Conservation (phyloP, 1,140 invertebrate genomes). For the Lithobius niger region DNA sequence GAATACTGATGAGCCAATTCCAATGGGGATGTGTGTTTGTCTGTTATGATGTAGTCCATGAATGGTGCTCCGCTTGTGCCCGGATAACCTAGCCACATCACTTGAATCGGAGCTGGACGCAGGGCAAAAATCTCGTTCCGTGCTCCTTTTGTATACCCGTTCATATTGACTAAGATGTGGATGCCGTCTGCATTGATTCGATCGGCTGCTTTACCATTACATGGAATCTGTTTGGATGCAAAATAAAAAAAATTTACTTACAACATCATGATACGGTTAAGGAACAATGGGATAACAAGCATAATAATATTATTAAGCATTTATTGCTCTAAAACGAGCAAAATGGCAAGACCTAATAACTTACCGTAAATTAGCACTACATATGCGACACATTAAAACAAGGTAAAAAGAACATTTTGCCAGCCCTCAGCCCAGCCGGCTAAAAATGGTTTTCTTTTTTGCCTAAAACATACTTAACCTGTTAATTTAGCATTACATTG, state of each 20-base stretch:
- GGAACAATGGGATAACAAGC: too few species aligned
- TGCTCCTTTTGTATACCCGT: slow-evolving; percentile 98
- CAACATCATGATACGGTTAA: too few species aligned
- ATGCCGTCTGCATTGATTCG: slow-evolving; percentile 86
- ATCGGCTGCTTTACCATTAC: slow-evolving; percentile 94
- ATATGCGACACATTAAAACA: too few species aligned
- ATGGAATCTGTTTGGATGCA: slow-evolving; percentile 46
- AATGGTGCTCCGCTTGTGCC: slow-evolving; percentile 95
- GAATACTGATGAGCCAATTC: slow-evolving; percentile 78
- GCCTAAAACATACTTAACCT: too few species aligned
- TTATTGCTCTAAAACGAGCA: too few species aligned
- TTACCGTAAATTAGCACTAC: too few species aligned
- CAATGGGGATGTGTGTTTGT: slow-evolving; percentile 81
- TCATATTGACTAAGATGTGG: slow-evolving; percentile 98
- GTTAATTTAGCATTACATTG: too few species aligned
- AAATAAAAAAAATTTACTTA: background rate
- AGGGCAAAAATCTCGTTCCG: slow-evolving; percentile 97
- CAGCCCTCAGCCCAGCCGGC: too few species aligned
- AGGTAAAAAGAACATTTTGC: too few species aligned
- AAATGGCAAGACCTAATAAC: too few species aligned
- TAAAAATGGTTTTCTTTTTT: too few species aligned
- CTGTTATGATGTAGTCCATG: slow-evolving; percentile 98
- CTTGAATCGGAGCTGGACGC: slow-evolving; percentile 84
- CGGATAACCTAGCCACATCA: slow-evolving; percentile 99
- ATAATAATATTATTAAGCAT: too few species aligned